Percentiles rank a stretch among this genome's conserved stretches.
phyloP scores from a whole-genome alignment of 2,113 vertebrate species.

The Mobula birostris region DNA sequence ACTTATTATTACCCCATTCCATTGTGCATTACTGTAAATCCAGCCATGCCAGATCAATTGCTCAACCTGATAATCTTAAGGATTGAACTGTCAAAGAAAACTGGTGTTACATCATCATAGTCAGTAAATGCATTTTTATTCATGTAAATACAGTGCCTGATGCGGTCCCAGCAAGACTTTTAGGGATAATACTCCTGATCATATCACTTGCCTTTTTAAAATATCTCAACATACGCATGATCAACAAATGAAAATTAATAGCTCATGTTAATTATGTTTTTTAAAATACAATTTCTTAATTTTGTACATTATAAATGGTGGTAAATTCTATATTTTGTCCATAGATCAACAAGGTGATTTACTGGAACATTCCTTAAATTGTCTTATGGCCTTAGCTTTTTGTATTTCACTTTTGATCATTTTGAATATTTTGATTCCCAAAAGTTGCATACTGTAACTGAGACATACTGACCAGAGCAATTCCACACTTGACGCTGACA shows the following conservation, averaged over 20 bases:
- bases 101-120: neutral
- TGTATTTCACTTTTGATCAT: neutral
- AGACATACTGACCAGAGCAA: neutral
- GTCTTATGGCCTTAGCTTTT: neutral
- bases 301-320: neutral
- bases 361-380: neutral
- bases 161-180: neutral
- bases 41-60: conserved; percentile 41
- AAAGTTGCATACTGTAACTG: neutral
- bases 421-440: neutral
- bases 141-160: neutral
- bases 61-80: neutral
- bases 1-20: neutral
- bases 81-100: neutral
- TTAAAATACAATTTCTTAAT: neutral
- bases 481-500: neutral
- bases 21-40: conserved; percentile 49
- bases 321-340: neutral
- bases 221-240: neutral
- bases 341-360: neutral
- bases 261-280: neutral
- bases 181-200: neutral
- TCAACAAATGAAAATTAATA: neutral
- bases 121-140: neutral
- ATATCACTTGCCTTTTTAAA: neutral